Base-by-base conservation (phyloP, 2,797 vertebrate species). In the Arctocebus calabarensis region DNA sequence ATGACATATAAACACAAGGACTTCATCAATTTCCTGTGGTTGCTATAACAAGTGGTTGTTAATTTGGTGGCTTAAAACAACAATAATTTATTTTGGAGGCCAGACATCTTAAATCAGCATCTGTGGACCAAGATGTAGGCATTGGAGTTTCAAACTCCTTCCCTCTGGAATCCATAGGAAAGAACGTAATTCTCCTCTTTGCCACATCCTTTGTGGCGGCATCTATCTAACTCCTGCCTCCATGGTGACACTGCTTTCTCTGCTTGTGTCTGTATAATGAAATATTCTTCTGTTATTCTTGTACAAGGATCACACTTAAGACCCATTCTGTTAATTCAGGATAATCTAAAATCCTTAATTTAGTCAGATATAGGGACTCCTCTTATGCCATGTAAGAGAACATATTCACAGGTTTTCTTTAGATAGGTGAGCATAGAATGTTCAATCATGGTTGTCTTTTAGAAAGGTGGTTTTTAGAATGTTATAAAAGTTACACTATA, bases 401-500 rank as follows among this genome's bases (percentile, higher is more conserved):
- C 1, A 12, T 62, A 52, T 78, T 90, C 22, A 77, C 0, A 64
- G 32, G 7, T 59, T 75, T 34, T 4, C 79, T 70, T 82, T 23
- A 32, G 25, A 8, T 19, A 9, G 29, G 4, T 37, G 3, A 16
- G 27, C 16, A 77, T 29, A 68, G 19, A 27, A 29, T 66, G n/a
- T 88, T 81, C 59, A 70, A 19, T 48, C 37, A 43, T 16, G 3
- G 7, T n/a, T 52, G 66, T 34, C 4, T 84, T 70, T 77, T 19
- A 32, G 25, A 19, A 22, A 22, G 40, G 3, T 27, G 3, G 12
- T n/a, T 27, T 13, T 77, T n/a, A 61, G 19, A 23, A 29, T 77
- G 45, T 91, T 85, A 64, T 84, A 52, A 66, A 93, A 83, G 16
- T 83, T 83, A 64, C 77, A 32, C 78, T 10, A 91, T 45, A 88